Percentiles rank a stretch among this genome's conserved stretches.
Evolutionary conservation across 2,113 vertebrate genomes (phyloP).

Genomic region (Gasterosteus aculeatus): DNA sequence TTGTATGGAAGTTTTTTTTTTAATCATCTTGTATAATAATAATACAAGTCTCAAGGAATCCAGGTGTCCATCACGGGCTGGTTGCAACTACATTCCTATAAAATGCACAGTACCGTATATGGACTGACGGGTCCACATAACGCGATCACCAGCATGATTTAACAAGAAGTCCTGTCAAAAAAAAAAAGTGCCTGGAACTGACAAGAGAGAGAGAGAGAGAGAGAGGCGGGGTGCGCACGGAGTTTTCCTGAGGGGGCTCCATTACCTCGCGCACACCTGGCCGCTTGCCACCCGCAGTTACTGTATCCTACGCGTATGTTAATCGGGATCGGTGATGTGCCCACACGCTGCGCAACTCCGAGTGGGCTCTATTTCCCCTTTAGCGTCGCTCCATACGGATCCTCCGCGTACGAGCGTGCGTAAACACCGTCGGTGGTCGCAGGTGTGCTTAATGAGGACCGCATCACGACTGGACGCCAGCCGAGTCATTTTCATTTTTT

Average conservation of each 20-base stretch:
- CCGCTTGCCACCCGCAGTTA: constrained; percentile 52
- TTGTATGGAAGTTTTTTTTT: too few relatives aligned
- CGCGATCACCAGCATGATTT: not conserved
- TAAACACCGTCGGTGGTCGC: constrained; percentile 20
- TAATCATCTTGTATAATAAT: not conserved
- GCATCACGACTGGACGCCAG: constrained; percentile 14
- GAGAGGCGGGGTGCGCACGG: not conserved
- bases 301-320: constrained; percentile 40
- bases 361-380: not conserved
- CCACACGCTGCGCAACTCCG: not conserved
- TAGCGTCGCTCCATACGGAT: not conserved
- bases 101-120: not conserved
- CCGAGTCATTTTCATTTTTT: constrained; percentile 21
- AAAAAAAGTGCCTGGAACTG: constrained; percentile 22
- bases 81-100: constrained; percentile 35
- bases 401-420: constrained; percentile 1
- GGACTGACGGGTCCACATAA: too few relatives aligned
- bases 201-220: constrained; percentile 20
- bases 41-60: not conserved
- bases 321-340: not conserved
- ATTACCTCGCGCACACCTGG: constrained; percentile 69
- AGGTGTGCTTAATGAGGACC: constrained; percentile 35
- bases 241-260: constrained; percentile 49
- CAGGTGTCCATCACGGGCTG: constrained; percentile 36
- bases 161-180: not conserved